A percentile compares a stretch with the other conserved stretches of the same genome.
These are phyloP conservation scores for Drosophila barbarae DNA, from an alignment of 2,888 invertebrate species.

Conservation along the genomic window DNA sequence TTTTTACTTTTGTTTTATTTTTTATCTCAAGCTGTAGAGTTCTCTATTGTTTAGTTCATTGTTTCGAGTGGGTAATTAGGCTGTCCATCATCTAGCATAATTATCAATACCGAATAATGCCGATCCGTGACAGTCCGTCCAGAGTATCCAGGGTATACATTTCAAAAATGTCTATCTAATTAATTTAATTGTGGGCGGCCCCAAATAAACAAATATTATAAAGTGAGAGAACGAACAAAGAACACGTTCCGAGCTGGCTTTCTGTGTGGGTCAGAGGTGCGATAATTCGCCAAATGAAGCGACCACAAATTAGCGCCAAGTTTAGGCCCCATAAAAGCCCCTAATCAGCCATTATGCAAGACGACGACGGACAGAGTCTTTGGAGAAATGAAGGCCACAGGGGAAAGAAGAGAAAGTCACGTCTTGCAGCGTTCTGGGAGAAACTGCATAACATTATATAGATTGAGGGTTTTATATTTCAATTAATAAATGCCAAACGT, in stretches of 20 bases:
- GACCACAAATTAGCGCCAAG: constrained; percentile 36
- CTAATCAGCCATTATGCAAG: constrained; percentile 15
- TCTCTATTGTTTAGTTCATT: background rate
- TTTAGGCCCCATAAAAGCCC: constrained; percentile 28
- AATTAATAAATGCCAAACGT: background rate
- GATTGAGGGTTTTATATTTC: background rate
- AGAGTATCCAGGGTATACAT: background rate
- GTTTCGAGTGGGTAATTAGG: constrained; percentile 4
- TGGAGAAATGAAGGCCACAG: background rate
- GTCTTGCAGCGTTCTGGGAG: constrained; percentile 8
- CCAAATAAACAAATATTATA: constrained; percentile 9
- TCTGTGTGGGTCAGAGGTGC: constrained; percentile 36
- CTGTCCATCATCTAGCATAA: constrained; percentile 34
- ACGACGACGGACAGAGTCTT: background rate
- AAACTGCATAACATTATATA: constrained; percentile 2
- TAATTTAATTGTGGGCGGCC: constrained; percentile 36
- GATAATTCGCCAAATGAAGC: constrained; percentile 35
- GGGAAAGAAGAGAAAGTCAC: background rate
- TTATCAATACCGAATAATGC: constrained; percentile 9
- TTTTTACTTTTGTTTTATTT: no score
- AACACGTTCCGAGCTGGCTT: constrained; percentile 32
- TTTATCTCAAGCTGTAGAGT: no score
- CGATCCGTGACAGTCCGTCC: constrained; percentile 16
- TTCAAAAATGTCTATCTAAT: constrained; percentile 29
- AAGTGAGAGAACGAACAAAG: constrained; percentile 29